Conservation (phyloP, 2,888 invertebrate genomes). For the Bugulina stolonifera region DNA sequence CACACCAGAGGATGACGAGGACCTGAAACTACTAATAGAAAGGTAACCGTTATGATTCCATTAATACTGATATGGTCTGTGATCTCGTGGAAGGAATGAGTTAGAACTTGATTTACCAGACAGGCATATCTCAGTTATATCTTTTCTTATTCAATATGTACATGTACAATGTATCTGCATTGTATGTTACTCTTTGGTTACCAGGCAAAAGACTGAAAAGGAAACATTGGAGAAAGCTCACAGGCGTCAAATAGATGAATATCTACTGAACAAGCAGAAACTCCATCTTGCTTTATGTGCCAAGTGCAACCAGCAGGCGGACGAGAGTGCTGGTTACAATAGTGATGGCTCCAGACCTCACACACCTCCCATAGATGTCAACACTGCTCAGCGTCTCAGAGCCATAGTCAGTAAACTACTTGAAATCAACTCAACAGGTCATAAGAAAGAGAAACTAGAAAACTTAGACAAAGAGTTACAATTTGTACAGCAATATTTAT, state of each 20-base stretch:
- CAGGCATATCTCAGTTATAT: too few species aligned
- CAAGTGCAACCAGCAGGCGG: background rate
- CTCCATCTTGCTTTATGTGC: background rate
- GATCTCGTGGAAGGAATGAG: too few species aligned
- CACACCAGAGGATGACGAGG: background rate
- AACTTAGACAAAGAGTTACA: slow-evolving; percentile 2
- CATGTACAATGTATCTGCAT: too few species aligned
- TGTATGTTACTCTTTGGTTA: too few species aligned
- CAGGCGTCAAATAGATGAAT: slow-evolving; percentile 3
- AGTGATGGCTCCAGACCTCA: slow-evolving; percentile 9
- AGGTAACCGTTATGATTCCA: background rate
- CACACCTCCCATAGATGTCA: background rate
- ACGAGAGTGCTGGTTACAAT: background rate
- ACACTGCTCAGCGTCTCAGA: background rate
- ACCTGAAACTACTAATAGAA: background rate
- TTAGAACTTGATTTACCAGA: too few species aligned
- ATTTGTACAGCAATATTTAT: slow-evolving; percentile 27
- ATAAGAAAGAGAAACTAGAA: background rate
- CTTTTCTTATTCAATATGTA: too few species aligned
- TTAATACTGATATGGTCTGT: too few species aligned
- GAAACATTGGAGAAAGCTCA: background rate
- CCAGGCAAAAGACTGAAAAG: background rate
- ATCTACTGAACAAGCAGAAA: background rate
- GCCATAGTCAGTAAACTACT: slow-evolving; percentile 2
- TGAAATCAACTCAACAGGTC: background rate